Evolutionary conservation across 2,113 vertebrate genomes (phyloP).

Genomic region (Phyllostomus discolor): DNA sequence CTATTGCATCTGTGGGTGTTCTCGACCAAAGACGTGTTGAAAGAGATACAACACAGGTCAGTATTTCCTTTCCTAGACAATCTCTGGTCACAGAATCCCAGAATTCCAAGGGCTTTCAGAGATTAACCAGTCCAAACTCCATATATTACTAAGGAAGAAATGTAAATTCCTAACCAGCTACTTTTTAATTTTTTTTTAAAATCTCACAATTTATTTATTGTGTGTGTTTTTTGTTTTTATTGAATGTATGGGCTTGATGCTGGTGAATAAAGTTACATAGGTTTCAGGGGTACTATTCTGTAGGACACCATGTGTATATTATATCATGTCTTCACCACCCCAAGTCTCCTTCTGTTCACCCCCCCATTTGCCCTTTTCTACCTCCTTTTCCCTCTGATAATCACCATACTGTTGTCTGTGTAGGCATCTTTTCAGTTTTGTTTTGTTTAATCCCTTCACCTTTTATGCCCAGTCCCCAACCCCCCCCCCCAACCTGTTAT

Average conservation of each 20-base stretch:
- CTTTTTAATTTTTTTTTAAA: no score
- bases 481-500: background rate
- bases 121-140: background rate
- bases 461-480: background rate
- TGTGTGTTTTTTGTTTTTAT: background rate
- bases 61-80: background rate
- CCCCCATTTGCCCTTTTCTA: background rate
- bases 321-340: no score
- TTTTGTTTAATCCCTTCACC: background rate
- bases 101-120: background rate
- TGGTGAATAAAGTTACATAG: no score
- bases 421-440: background rate
- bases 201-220: background rate
- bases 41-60: background rate
- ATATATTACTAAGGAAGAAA: background rate
- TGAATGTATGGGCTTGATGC: background rate
- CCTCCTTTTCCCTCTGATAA: background rate
- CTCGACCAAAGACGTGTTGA: background rate
- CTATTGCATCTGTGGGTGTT: slow-evolving; percentile 18
- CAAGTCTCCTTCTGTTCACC: background rate
- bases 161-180: background rate
- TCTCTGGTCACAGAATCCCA: background rate
- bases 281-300: no score
- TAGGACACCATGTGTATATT: no score
- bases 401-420: background rate